A percentile compares a stretch with the other conserved stretches of the same genome.
Conservation (phyloP, 2,888 invertebrate genomes). For the Paralinhomoeus sp. region DNA sequence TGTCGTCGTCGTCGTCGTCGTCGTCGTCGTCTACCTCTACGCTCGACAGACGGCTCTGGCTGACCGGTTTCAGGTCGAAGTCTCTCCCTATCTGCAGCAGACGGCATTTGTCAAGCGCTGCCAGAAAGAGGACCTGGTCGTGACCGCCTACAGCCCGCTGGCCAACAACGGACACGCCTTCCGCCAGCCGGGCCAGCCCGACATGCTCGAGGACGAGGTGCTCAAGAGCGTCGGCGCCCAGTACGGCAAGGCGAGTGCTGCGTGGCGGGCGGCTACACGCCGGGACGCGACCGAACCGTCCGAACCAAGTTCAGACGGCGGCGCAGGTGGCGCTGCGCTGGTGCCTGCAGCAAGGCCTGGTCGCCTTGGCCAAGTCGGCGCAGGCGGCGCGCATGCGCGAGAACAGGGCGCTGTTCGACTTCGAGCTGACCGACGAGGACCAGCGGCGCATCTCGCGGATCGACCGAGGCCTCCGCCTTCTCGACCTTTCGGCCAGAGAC, state of each 20-base stretch:
- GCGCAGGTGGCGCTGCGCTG: slow-evolving; percentile 28
- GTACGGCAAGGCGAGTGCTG: slow-evolving; percentile 10
- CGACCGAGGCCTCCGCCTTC: slow-evolving; percentile 11
- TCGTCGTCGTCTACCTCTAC: background rate
- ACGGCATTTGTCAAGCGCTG: slow-evolving; percentile 38
- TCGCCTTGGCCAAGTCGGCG: slow-evolving; percentile 29
- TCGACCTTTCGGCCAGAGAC: background rate
- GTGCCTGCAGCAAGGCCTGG: slow-evolving; percentile 27
- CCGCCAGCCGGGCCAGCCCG: slow-evolving; percentile 15
- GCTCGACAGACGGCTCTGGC: background rate
- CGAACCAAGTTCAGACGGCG: slow-evolving; percentile 10
- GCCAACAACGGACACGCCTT: slow-evolving; percentile 12
- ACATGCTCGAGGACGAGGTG: slow-evolving; percentile 9
- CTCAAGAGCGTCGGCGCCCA: slow-evolving; percentile 10
- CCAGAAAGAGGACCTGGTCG: slow-evolving; percentile 37
- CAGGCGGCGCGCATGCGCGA: slow-evolving; percentile 20
- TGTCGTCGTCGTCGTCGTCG: too few relatives aligned
- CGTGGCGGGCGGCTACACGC: too few relatives aligned
- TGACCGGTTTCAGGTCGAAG: slow-evolving; percentile 38
- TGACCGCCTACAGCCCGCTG: slow-evolving; percentile 13
- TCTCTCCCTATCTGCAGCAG: slow-evolving; percentile 55
- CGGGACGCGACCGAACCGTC: background rate
- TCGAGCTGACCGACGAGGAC: slow-evolving; percentile 20
- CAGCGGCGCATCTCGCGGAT: slow-evolving; percentile 16
- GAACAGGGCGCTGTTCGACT: slow-evolving; percentile 26